These are phyloP conservation scores for Sphenopsis melanotis DNA, from an alignment of 2,797 vertebrate species.

Conservation along the genomic window DNA sequence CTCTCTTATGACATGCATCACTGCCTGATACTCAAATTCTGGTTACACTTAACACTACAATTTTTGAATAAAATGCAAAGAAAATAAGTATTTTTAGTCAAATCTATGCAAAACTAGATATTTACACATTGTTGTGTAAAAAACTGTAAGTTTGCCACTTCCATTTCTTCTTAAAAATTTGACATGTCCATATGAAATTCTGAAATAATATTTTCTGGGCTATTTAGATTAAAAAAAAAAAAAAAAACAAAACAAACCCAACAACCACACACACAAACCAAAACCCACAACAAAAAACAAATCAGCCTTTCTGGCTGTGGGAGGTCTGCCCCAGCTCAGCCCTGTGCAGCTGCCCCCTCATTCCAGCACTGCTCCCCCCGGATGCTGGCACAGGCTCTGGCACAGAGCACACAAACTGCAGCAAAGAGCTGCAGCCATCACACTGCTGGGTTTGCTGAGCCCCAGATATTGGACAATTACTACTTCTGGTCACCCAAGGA, in stretches of 20 bases:
- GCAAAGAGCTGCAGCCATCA: neutral
- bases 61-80: neutral
- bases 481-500: neutral
- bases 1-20: neutral
- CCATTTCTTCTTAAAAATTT: neutral
- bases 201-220: neutral
- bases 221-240: neutral
- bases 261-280: neutral
- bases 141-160: neutral
- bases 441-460: neutral
- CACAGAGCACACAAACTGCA: neutral
- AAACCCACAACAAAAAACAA: neutral
- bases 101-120: neutral
- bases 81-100: neutral
- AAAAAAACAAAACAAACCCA: neutral
- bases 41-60: neutral
- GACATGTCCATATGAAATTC: neutral
- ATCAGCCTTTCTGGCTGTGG: neutral
- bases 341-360: rapidly evolving
- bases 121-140: neutral
- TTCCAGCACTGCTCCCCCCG: rapidly evolving
- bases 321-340: neutral
- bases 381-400: neutral
- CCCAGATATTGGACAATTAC: rapidly evolving
- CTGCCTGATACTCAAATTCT: neutral